Evolutionary conservation across 2,888 invertebrate genomes (phyloP), one percentile per base, ranked within the genome.

Genomic region (Cosmia pyralina): DNA sequence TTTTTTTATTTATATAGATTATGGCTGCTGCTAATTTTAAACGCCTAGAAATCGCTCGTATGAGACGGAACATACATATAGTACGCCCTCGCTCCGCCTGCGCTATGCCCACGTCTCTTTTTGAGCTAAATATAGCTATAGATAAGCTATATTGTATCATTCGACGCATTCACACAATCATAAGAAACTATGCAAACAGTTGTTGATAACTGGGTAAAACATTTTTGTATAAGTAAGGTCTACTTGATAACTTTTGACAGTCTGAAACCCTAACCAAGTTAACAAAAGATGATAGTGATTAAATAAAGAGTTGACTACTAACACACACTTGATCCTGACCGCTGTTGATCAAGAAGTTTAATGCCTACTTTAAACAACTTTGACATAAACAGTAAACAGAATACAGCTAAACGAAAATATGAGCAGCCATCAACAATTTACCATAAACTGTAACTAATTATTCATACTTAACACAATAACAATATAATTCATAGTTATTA

Each of bases 401-500:
- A 28, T 17, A 46, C 44, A 60, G 28, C 15, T 13, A 34, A 57
- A 57, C 46, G 38, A 65, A 72, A 75, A 63, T 80, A 74, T 48
- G 41, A 75, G 41, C 52, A 41, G 13, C 15, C 8, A 15, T 17
- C 41, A 63, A 58, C 65, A n/a, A 67, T 75, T 64, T 65, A 64
- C 53, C 53, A 72, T 50, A 79, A 76, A 79, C 50, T 50, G 52
- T 19, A 73, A 55, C 59, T 55, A 60, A 79, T 77, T 77, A 77
- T 77, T 73, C 67, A 67, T 58, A 74, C 58, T 80, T 77, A 77
- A 48, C 46, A 78, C 71, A 79, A 79, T 76, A 79, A 79, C 66
- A 81, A 66, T 67, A 73, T 82, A 69, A 82, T 72, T 82, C 74
- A 81, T 60, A 82, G 66, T 59, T 70, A 81, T 68, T 73, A n/a